Percentiles rank a stretch among this genome's conserved stretches.
phyloP scores from a whole-genome alignment of 2,888 invertebrate species.

The Scrobipalpa costella region DNA sequence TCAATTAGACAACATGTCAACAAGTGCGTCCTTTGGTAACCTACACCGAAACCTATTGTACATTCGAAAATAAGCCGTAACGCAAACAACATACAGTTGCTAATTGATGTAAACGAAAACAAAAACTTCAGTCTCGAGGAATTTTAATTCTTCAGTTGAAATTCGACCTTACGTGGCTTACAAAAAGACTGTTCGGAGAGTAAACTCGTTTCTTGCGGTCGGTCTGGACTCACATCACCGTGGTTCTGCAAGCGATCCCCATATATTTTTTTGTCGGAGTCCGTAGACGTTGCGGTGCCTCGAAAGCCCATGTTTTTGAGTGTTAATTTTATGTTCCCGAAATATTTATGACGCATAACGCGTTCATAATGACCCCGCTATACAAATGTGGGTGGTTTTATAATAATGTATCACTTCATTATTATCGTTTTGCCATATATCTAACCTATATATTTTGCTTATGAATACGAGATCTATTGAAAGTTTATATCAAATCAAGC shows the following conservation, averaged over 20 bases:
- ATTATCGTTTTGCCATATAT: conserved; percentile 43
- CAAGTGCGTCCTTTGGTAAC: conserved; percentile 78
- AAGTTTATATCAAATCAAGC: not conserved
- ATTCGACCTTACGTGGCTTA: conserved; percentile 42
- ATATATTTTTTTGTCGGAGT: conserved; percentile 72
- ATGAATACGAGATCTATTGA: not conserved
- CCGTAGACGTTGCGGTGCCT: conserved; percentile 79
- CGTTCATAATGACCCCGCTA: conserved; percentile 73
- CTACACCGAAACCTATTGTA: conserved; percentile 42
- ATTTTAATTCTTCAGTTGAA: conserved; percentile 32
- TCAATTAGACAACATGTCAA: conserved; percentile 82
- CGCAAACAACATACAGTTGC: conserved; percentile 58
- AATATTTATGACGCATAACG: conserved; percentile 81
- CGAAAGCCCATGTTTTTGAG: conserved; percentile 77
- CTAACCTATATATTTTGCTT: conserved; percentile 2
- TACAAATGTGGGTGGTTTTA: conserved; percentile 79
- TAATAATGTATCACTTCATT: conserved; percentile 76
- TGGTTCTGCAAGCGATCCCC: conserved; percentile 73
- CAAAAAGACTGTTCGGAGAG: conserved; percentile 32
- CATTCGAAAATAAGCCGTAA: conserved; percentile 66
- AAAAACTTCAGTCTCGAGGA: conserved; percentile 44
- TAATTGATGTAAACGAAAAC: conserved; percentile 51
- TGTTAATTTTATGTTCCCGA: conserved; percentile 81
- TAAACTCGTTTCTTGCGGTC: conserved; percentile 45
- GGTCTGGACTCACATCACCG: conserved; percentile 49